Percentiles rank a stretch among this genome's conserved stretches.
Conservation (phyloP, 2,113 vertebrate genomes). For the Myxocyprinus asiaticus region DNA sequence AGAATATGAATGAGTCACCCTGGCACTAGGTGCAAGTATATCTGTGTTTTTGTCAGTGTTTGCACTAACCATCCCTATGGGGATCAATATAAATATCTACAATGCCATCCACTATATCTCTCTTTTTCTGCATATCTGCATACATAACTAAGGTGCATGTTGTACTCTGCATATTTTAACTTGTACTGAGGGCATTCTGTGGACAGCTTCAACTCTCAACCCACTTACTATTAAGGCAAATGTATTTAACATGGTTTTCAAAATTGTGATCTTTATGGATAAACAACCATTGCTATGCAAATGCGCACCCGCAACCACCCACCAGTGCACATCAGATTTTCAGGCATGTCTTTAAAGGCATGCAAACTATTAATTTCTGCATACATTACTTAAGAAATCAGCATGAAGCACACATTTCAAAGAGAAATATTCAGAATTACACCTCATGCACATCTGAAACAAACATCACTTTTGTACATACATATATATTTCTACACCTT, state of each 20-base stretch:
- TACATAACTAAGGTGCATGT: no score
- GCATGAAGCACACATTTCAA: slow-evolving; percentile 8
- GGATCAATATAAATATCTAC: no score
- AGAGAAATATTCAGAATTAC: slow-evolving; percentile 12
- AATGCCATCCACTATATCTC: no score
- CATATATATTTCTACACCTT: not conserved
- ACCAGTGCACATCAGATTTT: slow-evolving; percentile 60
- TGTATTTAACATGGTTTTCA: slow-evolving; percentile 25
- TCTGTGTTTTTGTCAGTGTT: no score
- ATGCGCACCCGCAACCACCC: slow-evolving; percentile 63
- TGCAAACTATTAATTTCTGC: slow-evolving; percentile 41
- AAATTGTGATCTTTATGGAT: slow-evolving; percentile 23
- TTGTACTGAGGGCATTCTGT: no score
- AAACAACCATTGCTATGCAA: slow-evolving; percentile 57
- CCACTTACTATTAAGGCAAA: slow-evolving; percentile 15
- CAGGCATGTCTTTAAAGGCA: slow-evolving; percentile 6
- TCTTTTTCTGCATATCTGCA: no score
- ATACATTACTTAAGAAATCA: slow-evolving; percentile 3
- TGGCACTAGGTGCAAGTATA: no score
- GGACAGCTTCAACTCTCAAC: not conserved
- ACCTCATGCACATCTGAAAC: not conserved
- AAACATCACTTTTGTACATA: slow-evolving; percentile 7
- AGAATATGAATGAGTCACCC: no score
- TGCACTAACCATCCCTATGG: no score
- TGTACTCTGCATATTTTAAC: no score